Base-by-base conservation (phyloP, 2,888 invertebrate genomes). In the Mimumesa dahlbomi region DNA sequence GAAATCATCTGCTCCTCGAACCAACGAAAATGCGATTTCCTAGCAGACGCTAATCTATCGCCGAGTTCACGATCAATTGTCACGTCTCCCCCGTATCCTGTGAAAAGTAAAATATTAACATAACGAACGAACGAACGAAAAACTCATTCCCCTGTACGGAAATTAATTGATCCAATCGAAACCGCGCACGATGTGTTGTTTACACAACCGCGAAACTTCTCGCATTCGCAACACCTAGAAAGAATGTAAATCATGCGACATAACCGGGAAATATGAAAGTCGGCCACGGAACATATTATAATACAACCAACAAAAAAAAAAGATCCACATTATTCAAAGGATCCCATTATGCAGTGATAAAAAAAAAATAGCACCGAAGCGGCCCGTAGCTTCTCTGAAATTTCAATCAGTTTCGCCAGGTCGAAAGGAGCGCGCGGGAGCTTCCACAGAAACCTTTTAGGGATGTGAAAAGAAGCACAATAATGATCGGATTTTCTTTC, bases 1-100 rank as follows among this genome's bases (percentile, higher is more conserved):
- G 70, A 70, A 75, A 78, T 75, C 78, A 64, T 74, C 64, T 69
- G 74, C 69, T 67, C 67, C 65, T 74, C 62, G 76, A 57, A 76
- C 72, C 76, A 59, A 67, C 69, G 73, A 76, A 79, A 79, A 76
- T 67, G 63, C 68, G 73, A 75, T 76, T 74, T 71, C 68, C 58
- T 50, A 59, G 59, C 61, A 45, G 56, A 53, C 57, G 71, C 61
- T 73, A 73, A 79, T 78, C 65, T 65, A 54, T 48, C 63, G 22
- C 22, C 45, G 69, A 64, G 63, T 56, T 74, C 65, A 56, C 69
- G 58, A 64, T 58, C 63, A 63, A 49, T 69, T 48, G 71, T 71
- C 62, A 38, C 57, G 62, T 63, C 18, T 18, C 49, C 16, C 2
- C n/a, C n/a, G n/a, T n/a, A 57, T 22, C 21, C 48, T 7, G 13